Evolutionary conservation across 2,113 vertebrate species (phyloP), one percentile per base, ranked within the genome.

Genomic region (Zosterops pallidus): DNA sequence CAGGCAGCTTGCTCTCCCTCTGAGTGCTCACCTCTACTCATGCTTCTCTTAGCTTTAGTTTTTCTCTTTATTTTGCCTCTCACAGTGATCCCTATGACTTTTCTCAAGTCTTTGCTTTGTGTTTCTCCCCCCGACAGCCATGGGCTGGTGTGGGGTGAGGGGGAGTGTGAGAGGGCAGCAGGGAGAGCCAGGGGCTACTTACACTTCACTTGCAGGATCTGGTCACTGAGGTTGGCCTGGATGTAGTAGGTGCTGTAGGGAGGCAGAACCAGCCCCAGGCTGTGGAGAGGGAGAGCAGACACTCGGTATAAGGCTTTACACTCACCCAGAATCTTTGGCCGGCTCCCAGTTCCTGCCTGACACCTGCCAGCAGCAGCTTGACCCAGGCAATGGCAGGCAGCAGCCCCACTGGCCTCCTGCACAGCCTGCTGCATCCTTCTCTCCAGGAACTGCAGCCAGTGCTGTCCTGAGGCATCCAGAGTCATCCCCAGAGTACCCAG

Each of bases 151-250:
- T 35, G 90, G 89, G 97, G 97, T 86, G 84, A 95, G 96, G 76
- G 49, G 93, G 95, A 92, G 90, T 82, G 95, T 53, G 64, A 97
- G 89, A 94, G 95, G 97, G 94, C 49, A 21, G 86, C 44, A 81
- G 96, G 96, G 92, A 96, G 91, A 91, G 96, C 91, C 67, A 9
- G 86, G 93, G 47, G 97, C 97, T 99, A 99, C 99, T 99, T 99
- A 99, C 99, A 99, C 98, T 99, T 99, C 97, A 99, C 99, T 98
- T 99, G 99, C 55, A 99, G 99, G 97, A 99, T 99, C 99, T 99
- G 99, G 98, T 99, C 99, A 9, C 99, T 99, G 96, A 99, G 98
- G 97, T 99, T 99, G 97, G 99, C 99, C 95, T 98, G 98, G 98
- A 99, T 99, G 98, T 99, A 99, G 98, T 98, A 99, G 86, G 99